Evolutionary conservation across 2,888 invertebrate genomes (phyloP), one percentile per base, ranked within the genome.

Genomic region (Nowickia ferox): DNA sequence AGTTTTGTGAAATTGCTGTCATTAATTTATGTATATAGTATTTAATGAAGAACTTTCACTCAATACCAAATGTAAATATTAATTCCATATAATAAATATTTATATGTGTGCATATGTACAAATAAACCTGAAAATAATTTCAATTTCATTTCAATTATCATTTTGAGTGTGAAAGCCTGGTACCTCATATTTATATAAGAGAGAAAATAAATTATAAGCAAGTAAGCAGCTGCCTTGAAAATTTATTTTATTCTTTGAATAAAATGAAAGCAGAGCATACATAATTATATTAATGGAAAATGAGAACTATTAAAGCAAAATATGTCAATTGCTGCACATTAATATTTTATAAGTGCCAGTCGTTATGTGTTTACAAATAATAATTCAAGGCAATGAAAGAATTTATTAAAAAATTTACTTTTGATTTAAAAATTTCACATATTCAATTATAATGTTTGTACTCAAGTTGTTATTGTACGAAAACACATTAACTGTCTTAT

Each of bases 281-380:
- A 13, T 57, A 13, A 63, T 6, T 65, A 44, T 17, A 65, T 44
- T 19, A 9, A 22, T 9, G 2, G 10, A 38, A 30, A 51, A 3
- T 1, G n/a, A 22, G 22, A 65, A 48, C 30, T 46, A 48, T 66
- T 38, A 38, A 66, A 66, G 38, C 66, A 17, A 51, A 66, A 66
- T 66, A 51, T 66, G 66, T 66, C 51, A 51, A 66, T 51, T 48
- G n/a, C 19, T 46, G 5, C 46, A 2, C n/a, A 65, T 15, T 13
- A 46, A 9, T 30, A 65, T 65, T 15, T 30, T 22, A 22, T n/a
- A 19, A 63, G 6, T 65, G 65, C 3, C 15, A 9, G n/a, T 44
- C 6, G 6, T 42, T 63, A 4, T 42, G 4, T 30, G 19, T 30
- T 30, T 4, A 30, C 22, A 19, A 17, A 19, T 3, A 46, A 2